Base-by-base conservation (phyloP, 2,113 vertebrate species). In the Tichodroma muraria region DNA sequence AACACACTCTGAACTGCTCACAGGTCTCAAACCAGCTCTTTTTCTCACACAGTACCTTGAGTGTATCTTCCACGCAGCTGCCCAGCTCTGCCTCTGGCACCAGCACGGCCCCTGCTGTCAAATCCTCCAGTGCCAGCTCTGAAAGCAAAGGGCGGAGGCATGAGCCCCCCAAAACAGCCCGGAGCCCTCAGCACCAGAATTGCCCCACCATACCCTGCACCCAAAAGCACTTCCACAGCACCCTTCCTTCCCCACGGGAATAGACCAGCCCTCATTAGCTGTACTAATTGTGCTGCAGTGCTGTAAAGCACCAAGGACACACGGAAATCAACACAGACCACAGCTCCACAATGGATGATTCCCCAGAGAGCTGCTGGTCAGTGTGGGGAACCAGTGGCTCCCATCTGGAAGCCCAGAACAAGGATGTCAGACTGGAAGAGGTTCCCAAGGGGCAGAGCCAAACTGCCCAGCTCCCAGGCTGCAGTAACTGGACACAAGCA, bases 21-120 rank as follows among this genome's bases (percentile, higher is more conserved):
- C 6, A 33, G 49, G 11, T 20, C 72, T 42, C 88, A 75, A 44
- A 78, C 7, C n/a, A 61, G 27, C 37, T 57, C 33, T 40, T 80
- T 38, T 44, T 53, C 59, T 37, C 8, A 6, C 70, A 63, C 0
- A 10, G 97, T 93, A 99, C 99, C 98, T 99, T 99, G 95, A 98
- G 98, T 12, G 99, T 66, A 49, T 98, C 99, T 79, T 99, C 99
- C 65, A 99, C 88, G 60, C 99, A 99, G n/a, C 88, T 94, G 4
- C 97, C 94, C 75, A 99, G 97, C 93, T 98, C 98, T 89, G 97
- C 96, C 95, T 99, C 99, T 60, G 98, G 94, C 89, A 99, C 98
- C 96, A 98, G 87, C 76, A 97, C 81, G 0, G 96, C 83, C 64
- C 96, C 97, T 50, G 95, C 96, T 6, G 68, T 54, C 53, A 94